Conservation (phyloP, 2,797 vertebrate species). For the Hafferia zeledoni region DNA sequence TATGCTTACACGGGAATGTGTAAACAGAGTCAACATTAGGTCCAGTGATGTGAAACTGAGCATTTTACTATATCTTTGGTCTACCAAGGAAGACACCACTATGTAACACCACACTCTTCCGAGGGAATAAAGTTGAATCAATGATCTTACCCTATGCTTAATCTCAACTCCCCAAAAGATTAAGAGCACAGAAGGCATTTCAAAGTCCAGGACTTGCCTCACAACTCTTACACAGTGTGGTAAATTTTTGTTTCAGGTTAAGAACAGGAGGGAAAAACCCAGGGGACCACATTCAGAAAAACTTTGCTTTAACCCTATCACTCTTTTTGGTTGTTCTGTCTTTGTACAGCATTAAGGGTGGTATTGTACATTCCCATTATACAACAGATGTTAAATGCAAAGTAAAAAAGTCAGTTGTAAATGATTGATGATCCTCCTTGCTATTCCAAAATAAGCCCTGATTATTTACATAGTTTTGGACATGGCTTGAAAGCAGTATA, state of each 20-base stretch:
- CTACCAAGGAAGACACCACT: not conserved
- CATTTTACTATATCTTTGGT: not conserved
- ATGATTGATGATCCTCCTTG: constrained; percentile 84
- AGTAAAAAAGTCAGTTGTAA: constrained; percentile 83
- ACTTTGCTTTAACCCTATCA: constrained; percentile 58
- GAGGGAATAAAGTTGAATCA: not conserved
- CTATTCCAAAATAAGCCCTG: constrained; percentile 81
- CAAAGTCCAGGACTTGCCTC: not conserved
- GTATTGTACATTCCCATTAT: constrained; percentile 71
- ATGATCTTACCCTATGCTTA: not conserved
- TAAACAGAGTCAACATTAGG: not conserved
- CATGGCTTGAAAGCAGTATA: constrained; percentile 80
- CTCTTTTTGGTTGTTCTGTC: constrained; percentile 55
- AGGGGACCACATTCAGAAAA: constrained; percentile 44
- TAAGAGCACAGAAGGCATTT: not conserved
- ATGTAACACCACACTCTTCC: not conserved
- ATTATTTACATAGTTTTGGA: constrained; percentile 83
- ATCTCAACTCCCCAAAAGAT: constrained; percentile 23
- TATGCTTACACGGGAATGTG: not conserved
- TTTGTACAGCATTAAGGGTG: constrained; percentile 67
- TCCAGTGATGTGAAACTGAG: not conserved
- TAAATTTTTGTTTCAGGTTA: not conserved
- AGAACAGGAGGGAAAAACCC: not conserved
- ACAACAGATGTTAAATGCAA: constrained; percentile 82
- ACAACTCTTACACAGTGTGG: not conserved